Evolutionary conservation across 2,113 vertebrate genomes (phyloP).

Genomic region (Condylura cristata): DNA sequence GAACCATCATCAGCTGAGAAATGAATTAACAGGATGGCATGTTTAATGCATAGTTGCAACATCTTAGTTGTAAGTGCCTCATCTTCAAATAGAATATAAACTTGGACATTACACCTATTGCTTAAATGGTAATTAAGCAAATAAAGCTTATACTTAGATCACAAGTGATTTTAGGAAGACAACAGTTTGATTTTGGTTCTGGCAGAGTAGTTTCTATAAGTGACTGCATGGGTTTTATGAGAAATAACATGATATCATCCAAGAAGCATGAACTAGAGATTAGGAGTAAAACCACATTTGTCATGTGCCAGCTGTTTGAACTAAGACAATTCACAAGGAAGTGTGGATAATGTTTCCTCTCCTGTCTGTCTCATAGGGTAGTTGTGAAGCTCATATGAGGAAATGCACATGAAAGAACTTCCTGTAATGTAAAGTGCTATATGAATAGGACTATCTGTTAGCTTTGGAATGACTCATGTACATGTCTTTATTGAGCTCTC

Average conservation of each 20-base stretch:
- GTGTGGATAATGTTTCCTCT: background rate
- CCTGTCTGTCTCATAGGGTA: background rate
- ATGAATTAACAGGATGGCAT: conserved; percentile 37
- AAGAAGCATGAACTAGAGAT: background rate
- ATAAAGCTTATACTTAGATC: conserved; percentile 30
- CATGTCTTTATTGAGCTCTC: conserved; percentile 56
- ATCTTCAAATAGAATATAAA: conserved; percentile 51
- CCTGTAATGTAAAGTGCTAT: background rate
- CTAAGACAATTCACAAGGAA: background rate
- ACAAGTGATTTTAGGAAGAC: conserved; percentile 27
- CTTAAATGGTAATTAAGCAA: conserved; percentile 20
- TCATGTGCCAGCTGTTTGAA: background rate
- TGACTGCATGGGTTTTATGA: background rate
- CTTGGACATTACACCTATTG: background rate
- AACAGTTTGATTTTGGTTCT: conserved; percentile 30
- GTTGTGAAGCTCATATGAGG: background rate
- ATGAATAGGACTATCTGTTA: background rate
- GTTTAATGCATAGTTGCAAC: conserved; percentile 48
- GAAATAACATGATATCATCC: conserved; percentile 10
- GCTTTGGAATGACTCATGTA: background rate
- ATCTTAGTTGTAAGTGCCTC: conserved; percentile 44
- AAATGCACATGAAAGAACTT: conserved; percentile 4
- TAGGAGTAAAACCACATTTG: background rate
- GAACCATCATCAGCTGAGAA: conserved; percentile 42
- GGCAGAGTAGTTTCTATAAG: background rate